These are phyloP conservation scores for Halcyon smyrnensis DNA, from an alignment of 2,797 vertebrate genomes.

Conservation along the genomic window DNA sequence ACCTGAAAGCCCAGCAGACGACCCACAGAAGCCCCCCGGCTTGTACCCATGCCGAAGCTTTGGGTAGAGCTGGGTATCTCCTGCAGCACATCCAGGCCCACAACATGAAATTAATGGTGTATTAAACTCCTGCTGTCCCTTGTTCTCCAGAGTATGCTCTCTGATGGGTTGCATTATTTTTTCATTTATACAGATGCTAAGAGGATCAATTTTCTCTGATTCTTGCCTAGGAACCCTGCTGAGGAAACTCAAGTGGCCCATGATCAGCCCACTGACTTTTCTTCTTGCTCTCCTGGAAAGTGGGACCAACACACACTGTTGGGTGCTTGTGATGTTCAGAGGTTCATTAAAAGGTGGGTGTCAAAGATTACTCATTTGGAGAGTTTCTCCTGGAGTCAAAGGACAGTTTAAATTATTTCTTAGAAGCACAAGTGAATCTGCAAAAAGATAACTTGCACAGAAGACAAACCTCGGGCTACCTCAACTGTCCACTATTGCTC, in stretches of 20 bases:
- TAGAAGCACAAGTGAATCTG: neutral
- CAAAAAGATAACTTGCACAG: neutral
- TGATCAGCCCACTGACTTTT: neutral
- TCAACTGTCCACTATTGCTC: neutral
- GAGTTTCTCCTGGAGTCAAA: neutral
- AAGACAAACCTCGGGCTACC: neutral
- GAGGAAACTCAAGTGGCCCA: neutral
- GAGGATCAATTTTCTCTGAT: neutral
- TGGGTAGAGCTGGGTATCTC: neutral
- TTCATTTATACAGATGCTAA: neutral
- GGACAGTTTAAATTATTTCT: neutral
- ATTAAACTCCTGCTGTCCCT: neutral
- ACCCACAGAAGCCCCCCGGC: neutral
- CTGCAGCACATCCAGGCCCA: neutral
- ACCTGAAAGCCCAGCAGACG: neutral
- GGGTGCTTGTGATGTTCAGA: neutral
- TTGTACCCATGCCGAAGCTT: neutral
- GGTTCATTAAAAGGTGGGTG: neutral
- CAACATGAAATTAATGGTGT: rapidly evolving
- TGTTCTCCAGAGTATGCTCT: neutral
- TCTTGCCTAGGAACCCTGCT: neutral
- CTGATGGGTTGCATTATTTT: neutral
- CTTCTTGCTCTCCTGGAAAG: neutral
- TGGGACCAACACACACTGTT: neutral
- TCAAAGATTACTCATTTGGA: neutral